Base-by-base conservation (phyloP, 2,888 invertebrate species). In the Tholera decimalis region DNA sequence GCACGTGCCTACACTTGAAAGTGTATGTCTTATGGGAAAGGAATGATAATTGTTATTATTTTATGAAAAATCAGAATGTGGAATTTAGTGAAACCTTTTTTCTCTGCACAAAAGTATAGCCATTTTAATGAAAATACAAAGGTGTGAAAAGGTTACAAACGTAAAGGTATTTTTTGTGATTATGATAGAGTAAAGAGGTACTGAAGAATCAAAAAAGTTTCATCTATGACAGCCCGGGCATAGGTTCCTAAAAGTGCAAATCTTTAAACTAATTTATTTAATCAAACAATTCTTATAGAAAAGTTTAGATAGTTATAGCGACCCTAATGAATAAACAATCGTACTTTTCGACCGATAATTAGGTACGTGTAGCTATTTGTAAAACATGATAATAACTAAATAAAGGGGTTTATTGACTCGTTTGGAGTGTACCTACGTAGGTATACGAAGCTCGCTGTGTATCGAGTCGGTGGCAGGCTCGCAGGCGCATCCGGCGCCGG, bases 401-500 rank as follows among this genome's bases (percentile, higher is more conserved):
- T 88, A 88, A 89, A 86, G 86, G 86, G 86, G 86, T 89, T 88
- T 86, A 88, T 86, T 86, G 88, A 86, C 86, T 83, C 81, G 71
- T 70, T 83, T 81, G 76, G 77, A 80, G 80, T 74, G 77, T 83
- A 74, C 61, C 67, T 70, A 74, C 61, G 74, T 70, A 83, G 79
- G 84, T 80, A 83, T 80, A 83, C 83, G 83, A 82, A 73, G 78
- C 81, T 70, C 70, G 73, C 68, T 76, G 80, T 68, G 82, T 82
- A 76, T 70, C 62, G 78, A 79, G 76, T 79, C 81, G 82, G 75
- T 73, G 85, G 86, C 84, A 83, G 82, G 82, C 82, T 82, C 83
- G 80, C 80, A 79, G 85, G 83, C 85, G 91, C 91, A 93, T 93
- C 94, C 93, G 93, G 93, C 92, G 92, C 92, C 91, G 89, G 85